Percentiles rank a stretch among this genome's conserved stretches.
phyloP scores from a whole-genome alignment of 2,888 invertebrate species.

The Oscheius sp. region DNA sequence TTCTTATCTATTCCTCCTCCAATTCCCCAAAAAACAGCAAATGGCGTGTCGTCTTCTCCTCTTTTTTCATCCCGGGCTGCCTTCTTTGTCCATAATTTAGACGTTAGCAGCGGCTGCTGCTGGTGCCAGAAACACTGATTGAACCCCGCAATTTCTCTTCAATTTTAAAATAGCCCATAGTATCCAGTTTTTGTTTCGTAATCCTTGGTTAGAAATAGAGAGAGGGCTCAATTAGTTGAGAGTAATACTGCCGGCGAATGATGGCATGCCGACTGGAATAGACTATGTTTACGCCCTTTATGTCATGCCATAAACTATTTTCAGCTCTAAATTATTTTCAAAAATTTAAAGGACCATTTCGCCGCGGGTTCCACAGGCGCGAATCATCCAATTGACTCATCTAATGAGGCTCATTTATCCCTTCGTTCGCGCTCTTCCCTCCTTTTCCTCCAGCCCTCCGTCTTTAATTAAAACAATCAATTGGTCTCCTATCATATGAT shows the following conservation, averaged over 20 bases:
- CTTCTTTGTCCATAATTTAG: conserved; percentile 26
- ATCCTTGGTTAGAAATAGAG: no score
- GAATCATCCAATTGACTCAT: neutral
- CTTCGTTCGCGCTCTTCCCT: neutral
- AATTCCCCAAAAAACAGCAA: no score
- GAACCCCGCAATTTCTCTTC: neutral
- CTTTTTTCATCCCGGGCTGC: neutral
- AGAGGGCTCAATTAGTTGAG: neutral
- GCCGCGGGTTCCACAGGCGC: neutral
- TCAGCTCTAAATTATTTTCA: neutral
- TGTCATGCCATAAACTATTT: neutral
- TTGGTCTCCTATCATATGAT: no score
- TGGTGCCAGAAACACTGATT: conserved; percentile 9
- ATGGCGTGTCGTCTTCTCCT: no score
- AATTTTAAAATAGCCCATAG: no score
- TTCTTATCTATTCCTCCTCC: no score
- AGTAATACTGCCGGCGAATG: neutral
- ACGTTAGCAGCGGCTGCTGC: neutral
- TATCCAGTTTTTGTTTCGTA: no score
- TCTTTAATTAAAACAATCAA: neutral
- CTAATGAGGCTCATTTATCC: conserved; percentile 32
- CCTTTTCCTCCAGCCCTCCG: neutral
- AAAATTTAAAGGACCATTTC: neutral
- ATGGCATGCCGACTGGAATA: neutral
- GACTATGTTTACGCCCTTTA: neutral